Percentiles rank a stretch among this genome's conserved stretches.
Conservation (phyloP, 2,888 invertebrate genomes). For the Euspilapteryx auroguttella region DNA sequence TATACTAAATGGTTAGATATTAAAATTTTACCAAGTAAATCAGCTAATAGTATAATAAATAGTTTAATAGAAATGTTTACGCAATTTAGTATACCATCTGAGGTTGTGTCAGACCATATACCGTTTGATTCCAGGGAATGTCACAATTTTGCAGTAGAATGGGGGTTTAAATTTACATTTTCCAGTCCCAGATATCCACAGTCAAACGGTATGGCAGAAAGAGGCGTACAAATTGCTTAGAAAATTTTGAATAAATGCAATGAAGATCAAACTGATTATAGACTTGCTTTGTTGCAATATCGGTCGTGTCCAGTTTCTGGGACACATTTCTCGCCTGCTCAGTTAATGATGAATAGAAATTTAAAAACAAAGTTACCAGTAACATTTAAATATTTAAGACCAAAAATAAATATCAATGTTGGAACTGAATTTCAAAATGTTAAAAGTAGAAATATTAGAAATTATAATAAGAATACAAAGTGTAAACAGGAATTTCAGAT, state of each 20-base stretch:
- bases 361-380: too few relatives aligned
- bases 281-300: constrained; percentile 10
- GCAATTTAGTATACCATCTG: constrained; percentile 8
- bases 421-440: too few relatives aligned
- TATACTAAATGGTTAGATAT: constrained; percentile 4
- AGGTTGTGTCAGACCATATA: too few relatives aligned
- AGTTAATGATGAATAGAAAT: too few relatives aligned
- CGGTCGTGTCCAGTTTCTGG: constrained; percentile 11
- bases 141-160: constrained; percentile 5
- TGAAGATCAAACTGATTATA: constrained; percentile 7
- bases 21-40: constrained; percentile 6
- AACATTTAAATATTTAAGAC: background rate
- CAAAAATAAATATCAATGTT: constrained; percentile 1
- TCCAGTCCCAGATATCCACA: constrained; percentile 6
- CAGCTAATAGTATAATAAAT: too few relatives aligned
- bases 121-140: too few relatives aligned
- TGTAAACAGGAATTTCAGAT: background rate
- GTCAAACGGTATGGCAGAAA: constrained; percentile 8
- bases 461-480: background rate
- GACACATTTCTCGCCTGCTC: constrained; percentile 9
- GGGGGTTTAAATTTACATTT: constrained; percentile 6
- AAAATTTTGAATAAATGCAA: too few relatives aligned
- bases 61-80: constrained; percentile 7
- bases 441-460: too few relatives aligned
- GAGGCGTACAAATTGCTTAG: constrained; percentile 5